Percentiles rank a stretch among this genome's conserved stretches.
These are phyloP conservation scores for Pristionchus exspectatus DNA, from an alignment of 2,888 invertebrate species.

Conservation along the genomic window DNA sequence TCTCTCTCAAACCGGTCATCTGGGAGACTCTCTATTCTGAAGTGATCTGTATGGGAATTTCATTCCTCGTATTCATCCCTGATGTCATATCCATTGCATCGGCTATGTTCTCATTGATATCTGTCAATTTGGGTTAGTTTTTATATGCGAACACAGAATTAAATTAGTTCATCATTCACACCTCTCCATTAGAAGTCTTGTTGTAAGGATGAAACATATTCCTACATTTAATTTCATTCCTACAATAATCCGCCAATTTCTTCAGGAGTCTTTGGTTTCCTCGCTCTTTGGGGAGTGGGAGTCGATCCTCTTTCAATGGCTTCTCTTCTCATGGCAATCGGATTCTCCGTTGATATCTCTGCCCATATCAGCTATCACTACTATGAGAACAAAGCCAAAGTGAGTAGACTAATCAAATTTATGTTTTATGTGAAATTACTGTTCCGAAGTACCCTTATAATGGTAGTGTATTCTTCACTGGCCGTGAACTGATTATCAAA, in stretches of 20 bases:
- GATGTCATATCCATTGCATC: conserved; percentile 67
- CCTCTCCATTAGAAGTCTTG: not conserved
- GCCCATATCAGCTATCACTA: conserved; percentile 74
- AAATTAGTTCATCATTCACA: not conserved
- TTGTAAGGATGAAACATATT: not conserved
- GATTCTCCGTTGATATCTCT: conserved; percentile 72
- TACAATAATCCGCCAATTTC: not conserved
- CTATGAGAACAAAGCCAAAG: conserved; percentile 65
- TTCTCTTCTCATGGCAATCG: conserved; percentile 70
- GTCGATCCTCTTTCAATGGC: conserved; percentile 71
- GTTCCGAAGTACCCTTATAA: not conserved
- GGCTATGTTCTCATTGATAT: conserved; percentile 67
- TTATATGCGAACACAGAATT: not conserved
- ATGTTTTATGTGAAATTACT: not conserved
- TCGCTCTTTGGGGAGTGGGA: conserved; percentile 68
- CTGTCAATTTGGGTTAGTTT: conserved; percentile 67
- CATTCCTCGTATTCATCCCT: conserved; percentile 68
- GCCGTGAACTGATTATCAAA: not conserved
- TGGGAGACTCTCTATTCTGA: conserved; percentile 71
- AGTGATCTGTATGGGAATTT: conserved; percentile 69
- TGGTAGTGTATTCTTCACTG: not conserved
- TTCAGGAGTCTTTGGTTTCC: conserved; percentile 65
- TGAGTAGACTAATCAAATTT: conserved; percentile 52
- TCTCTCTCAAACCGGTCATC: conserved; percentile 64
- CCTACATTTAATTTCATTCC: not conserved